These are phyloP conservation scores for Chelonia mydas DNA, from an alignment of 2,797 vertebrate species.

Conservation along the genomic window DNA sequence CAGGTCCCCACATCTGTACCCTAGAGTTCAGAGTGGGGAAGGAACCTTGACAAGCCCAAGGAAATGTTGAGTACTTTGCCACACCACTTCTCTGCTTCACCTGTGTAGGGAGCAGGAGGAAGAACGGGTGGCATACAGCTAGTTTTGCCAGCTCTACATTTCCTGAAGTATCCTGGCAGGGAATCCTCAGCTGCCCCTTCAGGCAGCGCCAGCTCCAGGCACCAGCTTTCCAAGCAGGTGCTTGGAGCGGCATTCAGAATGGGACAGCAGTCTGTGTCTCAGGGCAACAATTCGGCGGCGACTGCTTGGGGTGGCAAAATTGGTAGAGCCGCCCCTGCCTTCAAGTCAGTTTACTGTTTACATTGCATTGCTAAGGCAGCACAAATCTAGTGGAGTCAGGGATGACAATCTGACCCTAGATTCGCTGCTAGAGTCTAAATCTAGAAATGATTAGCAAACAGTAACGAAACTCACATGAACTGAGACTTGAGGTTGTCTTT, in stretches of 20 bases:
- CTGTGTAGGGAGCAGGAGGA: background rate
- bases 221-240: no score
- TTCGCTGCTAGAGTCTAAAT: background rate
- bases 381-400: background rate
- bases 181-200: background rate
- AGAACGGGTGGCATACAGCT: background rate
- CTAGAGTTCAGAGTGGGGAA: no score
- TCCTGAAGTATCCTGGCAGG: background rate
- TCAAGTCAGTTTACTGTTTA: no score
- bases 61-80: background rate
- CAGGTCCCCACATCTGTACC: no score
- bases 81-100: background rate
- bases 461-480: background rate
- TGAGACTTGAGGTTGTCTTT: background rate
- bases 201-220: no score
- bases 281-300: no score
- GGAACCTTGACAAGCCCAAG: background rate
- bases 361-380: background rate
- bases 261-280: no score
- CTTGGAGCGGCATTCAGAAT: no score
- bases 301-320: no score
- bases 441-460: background rate
- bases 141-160: background rate
- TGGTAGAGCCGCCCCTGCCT: background rate
- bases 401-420: background rate